Evolutionary conservation across 2,888 invertebrate genomes (phyloP).

Genomic region (Zygothrica quintamaculata): DNA sequence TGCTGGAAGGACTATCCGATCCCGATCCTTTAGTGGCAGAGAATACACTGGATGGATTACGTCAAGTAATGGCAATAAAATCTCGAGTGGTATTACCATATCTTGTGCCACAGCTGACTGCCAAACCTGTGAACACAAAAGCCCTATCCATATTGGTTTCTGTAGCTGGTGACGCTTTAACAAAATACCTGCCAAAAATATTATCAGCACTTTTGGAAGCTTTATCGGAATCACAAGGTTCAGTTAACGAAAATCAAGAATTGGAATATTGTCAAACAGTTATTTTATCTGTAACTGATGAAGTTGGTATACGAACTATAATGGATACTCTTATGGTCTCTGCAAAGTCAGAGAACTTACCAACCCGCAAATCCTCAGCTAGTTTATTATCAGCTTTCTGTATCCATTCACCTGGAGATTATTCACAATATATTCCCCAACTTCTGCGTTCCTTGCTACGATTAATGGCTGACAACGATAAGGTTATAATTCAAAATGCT

Average conservation of each 20-base stretch:
- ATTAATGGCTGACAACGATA: slow-evolving; percentile 92
- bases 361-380: slow-evolving; percentile 91
- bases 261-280: slow-evolving; percentile 96
- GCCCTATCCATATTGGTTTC: slow-evolving; percentile 97
- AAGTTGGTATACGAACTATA: slow-evolving; percentile 93
- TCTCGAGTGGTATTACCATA: slow-evolving; percentile 98
- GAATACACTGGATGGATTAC: slow-evolving; percentile 96
- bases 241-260: slow-evolving; percentile 89
- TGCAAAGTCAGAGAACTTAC: slow-evolving; percentile 87
- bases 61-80: slow-evolving; percentile 98
- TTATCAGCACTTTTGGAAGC: slow-evolving; percentile 94
- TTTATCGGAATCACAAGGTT: slow-evolving; percentile 89
- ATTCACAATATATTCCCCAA: slow-evolving; percentile 94
- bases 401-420: slow-evolving; percentile 94
- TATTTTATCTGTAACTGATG: slow-evolving; percentile 94
- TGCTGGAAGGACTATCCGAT: slow-evolving; percentile 91
- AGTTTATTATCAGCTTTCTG: slow-evolving; percentile 96
- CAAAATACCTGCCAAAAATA: slow-evolving; percentile 95
- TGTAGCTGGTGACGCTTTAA: slow-evolving; percentile 96
- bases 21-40: slow-evolving; percentile 92
- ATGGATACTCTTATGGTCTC: slow-evolving; percentile 94
- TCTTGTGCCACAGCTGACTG: slow-evolving; percentile 96
- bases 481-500: slow-evolving; percentile 92
- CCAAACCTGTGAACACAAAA: slow-evolving; percentile 95
- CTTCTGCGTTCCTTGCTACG: slow-evolving; percentile 94